A percentile compares a stretch with the other conserved stretches of the same genome.
Evolutionary conservation across 2,113 vertebrate species (phyloP).

Genomic region (Ageneiosus marmoratus): DNA sequence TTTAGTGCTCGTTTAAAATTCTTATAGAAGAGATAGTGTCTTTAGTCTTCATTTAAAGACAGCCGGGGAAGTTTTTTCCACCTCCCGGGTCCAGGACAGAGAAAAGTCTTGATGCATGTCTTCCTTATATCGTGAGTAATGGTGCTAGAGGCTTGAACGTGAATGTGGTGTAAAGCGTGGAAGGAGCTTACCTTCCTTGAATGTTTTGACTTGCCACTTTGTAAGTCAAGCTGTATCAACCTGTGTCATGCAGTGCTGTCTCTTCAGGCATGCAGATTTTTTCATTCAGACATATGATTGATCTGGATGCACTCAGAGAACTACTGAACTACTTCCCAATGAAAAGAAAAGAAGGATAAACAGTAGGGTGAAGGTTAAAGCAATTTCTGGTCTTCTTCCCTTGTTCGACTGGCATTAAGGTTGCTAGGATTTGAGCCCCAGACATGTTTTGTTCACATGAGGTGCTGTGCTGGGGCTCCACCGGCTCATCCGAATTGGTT

Average conservation of each 20-base stretch:
- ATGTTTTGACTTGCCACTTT: not conserved
- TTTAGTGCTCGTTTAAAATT: not conserved
- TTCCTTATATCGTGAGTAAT: constrained; percentile 9
- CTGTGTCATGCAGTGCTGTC: not conserved
- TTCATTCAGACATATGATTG: not conserved
- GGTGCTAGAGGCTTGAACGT: not conserved
- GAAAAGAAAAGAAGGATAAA: constrained; percentile 7
- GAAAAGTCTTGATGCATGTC: constrained; percentile 3
- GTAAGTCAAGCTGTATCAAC: not conserved
- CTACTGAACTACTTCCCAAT: not conserved
- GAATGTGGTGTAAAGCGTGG: not conserved
- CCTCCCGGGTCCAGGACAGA: not conserved
- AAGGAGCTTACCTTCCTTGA: not conserved
- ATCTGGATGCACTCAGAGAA: too few relatives aligned
- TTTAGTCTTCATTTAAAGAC: constrained; percentile 1
- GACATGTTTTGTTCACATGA: constrained; percentile 34
- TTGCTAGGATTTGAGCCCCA: constrained; percentile 9
- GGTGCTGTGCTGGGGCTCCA: constrained; percentile 22
- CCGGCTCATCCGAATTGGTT: constrained; percentile 25
- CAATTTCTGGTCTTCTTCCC: not conserved
- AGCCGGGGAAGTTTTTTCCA: not conserved
- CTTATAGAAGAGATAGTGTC: not conserved
- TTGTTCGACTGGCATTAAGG: constrained; percentile 63
- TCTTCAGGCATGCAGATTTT: not conserved
- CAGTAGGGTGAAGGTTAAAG: constrained; percentile 48